These are phyloP conservation scores for Amblyornis subalaris DNA, from an alignment of 2,113 vertebrate genomes.

Conservation along the genomic window DNA sequence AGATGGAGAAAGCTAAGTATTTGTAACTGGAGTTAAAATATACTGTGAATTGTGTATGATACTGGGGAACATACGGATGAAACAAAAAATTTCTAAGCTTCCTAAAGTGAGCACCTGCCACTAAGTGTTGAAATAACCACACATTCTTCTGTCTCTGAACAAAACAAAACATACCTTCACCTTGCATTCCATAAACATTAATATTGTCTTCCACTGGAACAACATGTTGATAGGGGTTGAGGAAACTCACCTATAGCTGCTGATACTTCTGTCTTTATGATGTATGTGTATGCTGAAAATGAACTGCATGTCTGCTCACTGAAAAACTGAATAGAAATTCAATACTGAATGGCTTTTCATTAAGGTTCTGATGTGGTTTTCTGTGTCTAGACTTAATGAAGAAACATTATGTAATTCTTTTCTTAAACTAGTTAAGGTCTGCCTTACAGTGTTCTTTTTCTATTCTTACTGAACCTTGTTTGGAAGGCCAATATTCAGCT, in stretches of 20 bases:
- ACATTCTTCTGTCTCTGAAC: neutral
- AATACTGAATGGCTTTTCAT: neutral
- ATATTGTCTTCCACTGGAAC: neutral
- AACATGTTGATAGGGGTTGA: neutral
- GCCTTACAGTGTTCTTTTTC: neutral
- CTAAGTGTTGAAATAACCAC: neutral
- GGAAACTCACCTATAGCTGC: neutral
- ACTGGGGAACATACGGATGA: neutral
- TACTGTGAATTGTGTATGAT: neutral
- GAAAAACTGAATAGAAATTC: neutral
- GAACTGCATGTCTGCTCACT: fast-evolving
- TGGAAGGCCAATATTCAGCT: neutral
- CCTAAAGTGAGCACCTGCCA: neutral
- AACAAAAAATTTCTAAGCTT: neutral
- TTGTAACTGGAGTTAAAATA: neutral
- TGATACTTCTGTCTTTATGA: neutral
- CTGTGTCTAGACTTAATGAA: neutral
- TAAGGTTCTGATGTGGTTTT: neutral
- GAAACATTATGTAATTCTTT: neutral
- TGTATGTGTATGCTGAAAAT: neutral
- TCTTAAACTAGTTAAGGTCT: neutral
- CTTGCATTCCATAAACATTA: neutral
- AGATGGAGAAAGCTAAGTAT: neutral
- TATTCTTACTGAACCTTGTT: neutral
- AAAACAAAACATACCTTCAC: neutral